A percentile compares a stretch with the other conserved stretches of the same genome.
These are phyloP conservation scores for Liposcelis brunnea DNA, from an alignment of 2,888 invertebrate species.

Conservation along the genomic window DNA sequence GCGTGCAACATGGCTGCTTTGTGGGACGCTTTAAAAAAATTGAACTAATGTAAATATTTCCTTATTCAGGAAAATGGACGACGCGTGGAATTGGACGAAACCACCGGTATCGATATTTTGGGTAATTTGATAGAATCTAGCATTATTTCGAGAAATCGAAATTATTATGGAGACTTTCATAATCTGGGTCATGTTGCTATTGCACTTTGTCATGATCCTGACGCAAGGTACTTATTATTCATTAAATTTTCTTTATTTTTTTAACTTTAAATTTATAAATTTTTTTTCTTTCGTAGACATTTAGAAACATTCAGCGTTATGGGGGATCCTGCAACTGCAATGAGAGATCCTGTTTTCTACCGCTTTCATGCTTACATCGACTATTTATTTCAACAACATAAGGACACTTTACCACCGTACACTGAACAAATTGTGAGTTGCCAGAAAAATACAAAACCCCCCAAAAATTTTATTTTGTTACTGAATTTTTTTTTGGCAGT, in stretches of 20 bases:
- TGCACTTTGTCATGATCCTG: constrained; percentile 63
- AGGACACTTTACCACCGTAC: constrained; percentile 51
- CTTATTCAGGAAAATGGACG: constrained; percentile 41
- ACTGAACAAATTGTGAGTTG: constrained; percentile 33
- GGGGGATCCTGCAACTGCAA: constrained; percentile 68
- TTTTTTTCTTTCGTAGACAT: not conserved
- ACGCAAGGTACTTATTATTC: constrained; percentile 22
- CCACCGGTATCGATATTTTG: constrained; percentile 54
- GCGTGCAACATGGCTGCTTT: too few relatives aligned
- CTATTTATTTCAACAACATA: constrained; percentile 58
- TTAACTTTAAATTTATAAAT: too few relatives aligned
- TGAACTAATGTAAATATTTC: too few relatives aligned
- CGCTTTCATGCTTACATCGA: constrained; percentile 69
- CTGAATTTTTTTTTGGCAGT: constrained; percentile 25
- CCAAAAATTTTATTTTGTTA: too few relatives aligned
- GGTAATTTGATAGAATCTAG: constrained; percentile 67
- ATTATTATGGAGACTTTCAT: constrained; percentile 62
- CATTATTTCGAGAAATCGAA: constrained; percentile 46
- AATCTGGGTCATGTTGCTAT: constrained; percentile 68
- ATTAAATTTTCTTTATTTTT: constrained; percentile 6
- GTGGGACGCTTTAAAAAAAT: too few relatives aligned
- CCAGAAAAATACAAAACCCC: too few relatives aligned
- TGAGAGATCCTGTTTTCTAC: constrained; percentile 77
- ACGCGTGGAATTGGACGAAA: constrained; percentile 39
- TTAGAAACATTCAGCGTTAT: constrained; percentile 62